phyloP scores from a whole-genome alignment of 2,113 vertebrate genomes.

The Nasalis larvatus region DNA sequence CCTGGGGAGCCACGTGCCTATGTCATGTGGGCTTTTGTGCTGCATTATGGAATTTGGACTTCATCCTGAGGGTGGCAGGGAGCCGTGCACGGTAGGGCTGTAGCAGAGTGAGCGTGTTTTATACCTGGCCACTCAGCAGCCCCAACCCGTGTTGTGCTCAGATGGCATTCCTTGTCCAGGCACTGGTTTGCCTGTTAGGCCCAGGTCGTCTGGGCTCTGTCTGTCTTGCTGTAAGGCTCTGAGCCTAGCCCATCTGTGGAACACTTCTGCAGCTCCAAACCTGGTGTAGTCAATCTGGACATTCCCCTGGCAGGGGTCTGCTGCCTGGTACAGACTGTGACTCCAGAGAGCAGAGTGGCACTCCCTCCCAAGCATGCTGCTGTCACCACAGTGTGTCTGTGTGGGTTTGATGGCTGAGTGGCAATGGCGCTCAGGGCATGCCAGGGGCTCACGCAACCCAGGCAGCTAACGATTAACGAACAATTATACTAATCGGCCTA shows the following conservation, averaged over 20 bases:
- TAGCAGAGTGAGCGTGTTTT: background rate
- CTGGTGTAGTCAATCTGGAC: background rate
- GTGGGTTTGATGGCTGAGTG: background rate
- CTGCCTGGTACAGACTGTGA: background rate
- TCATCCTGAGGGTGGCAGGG: background rate
- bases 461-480: background rate
- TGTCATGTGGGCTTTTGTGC: background rate
- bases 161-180: background rate
- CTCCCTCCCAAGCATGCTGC: background rate
- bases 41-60: background rate
- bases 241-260: background rate
- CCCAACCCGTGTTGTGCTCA: background rate
- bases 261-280: background rate
- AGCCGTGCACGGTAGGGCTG: rapidly evolving
- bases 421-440: background rate
- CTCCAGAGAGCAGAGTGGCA: background rate
- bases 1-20: background rate
- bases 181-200: background rate
- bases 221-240: background rate
- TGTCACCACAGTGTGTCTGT: background rate
- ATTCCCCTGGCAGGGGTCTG: background rate
- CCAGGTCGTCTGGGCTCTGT: background rate
- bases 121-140: background rate
- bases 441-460: background rate
- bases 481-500: background rate